Percentiles rank a stretch among this genome's conserved stretches.
phyloP scores from a whole-genome alignment of 2,888 invertebrate genomes.

The Pemphredon lugubris region DNA sequence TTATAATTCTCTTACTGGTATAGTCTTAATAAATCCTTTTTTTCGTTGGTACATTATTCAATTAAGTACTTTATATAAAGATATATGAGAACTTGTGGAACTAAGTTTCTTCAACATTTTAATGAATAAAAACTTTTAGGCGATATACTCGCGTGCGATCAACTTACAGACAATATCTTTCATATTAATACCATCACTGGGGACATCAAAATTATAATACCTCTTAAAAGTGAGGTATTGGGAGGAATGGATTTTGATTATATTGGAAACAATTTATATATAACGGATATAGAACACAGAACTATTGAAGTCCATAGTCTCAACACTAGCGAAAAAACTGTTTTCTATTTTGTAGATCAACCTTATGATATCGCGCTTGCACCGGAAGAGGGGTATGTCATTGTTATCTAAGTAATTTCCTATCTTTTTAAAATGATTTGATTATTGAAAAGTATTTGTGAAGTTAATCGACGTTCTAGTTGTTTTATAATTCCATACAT shows the following conservation, averaged over 20 bases:
- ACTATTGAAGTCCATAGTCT: conserved; percentile 87
- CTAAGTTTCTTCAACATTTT: background rate
- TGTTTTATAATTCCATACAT: no score
- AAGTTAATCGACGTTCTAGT: no score
- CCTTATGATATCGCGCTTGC: conserved; percentile 87
- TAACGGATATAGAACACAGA: conserved; percentile 85
- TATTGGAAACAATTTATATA: conserved; percentile 88
- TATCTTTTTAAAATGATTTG: background rate
- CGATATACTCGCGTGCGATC: conserved; percentile 66
- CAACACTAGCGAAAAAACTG: conserved; percentile 83
- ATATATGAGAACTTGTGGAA: background rate
- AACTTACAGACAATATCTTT: conserved; percentile 60
- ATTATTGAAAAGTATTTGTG: background rate
- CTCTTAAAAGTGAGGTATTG: conserved; percentile 81
- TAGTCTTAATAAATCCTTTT: background rate
- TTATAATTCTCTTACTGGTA: conserved; percentile 84
- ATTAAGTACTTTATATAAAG: background rate
- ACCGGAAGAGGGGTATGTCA: conserved; percentile 85
- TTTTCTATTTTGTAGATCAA: conserved; percentile 84
- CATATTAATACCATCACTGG: conserved; percentile 56
- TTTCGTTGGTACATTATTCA: background rate
- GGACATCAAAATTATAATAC: conserved; percentile 73
- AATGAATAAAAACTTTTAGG: conserved; percentile 53
- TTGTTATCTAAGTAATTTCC: background rate
- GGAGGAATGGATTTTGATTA: conserved; percentile 86